These are phyloP conservation scores for Bombus vancouverensis DNA, from an alignment of 1,140 invertebrate genomes.

Conservation along the genomic window DNA sequence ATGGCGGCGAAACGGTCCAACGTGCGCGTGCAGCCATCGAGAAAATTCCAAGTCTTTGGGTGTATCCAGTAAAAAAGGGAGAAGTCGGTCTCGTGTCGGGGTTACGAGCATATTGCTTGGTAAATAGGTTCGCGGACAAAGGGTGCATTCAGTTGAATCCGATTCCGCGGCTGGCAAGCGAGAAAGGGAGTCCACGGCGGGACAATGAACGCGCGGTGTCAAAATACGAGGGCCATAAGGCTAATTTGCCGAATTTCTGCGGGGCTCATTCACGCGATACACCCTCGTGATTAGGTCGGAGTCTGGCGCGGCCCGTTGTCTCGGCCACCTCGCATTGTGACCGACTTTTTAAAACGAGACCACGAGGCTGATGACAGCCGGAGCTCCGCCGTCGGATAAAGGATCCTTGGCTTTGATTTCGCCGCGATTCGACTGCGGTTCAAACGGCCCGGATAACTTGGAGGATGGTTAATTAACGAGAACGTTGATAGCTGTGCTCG, in stretches of 20 bases:
- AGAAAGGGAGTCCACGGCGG: constrained; percentile 59
- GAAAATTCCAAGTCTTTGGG: not conserved
- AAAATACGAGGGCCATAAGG: constrained; percentile 81
- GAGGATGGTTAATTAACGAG: constrained; percentile 10
- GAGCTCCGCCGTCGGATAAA: constrained; percentile 9
- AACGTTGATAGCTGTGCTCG: not conserved
- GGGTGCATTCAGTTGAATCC: constrained; percentile 73
- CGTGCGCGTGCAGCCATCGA: not conserved
- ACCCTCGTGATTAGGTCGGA: constrained; percentile 38
- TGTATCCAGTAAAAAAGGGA: not conserved
- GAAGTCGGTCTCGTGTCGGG: constrained; percentile 10
- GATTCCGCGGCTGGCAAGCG: constrained; percentile 62
- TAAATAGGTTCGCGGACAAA: constrained; percentile 72
- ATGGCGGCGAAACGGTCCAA: not conserved
- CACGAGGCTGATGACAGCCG: constrained; percentile 29
- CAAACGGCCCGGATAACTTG: not conserved
- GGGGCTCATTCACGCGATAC: constrained; percentile 61
- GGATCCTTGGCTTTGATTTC: constrained; percentile 18
- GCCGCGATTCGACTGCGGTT: constrained; percentile 19
- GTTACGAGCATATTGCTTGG: constrained; percentile 66
- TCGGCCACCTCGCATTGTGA: constrained; percentile 24
- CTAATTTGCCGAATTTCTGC: constrained; percentile 79
- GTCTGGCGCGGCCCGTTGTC: constrained; percentile 44
- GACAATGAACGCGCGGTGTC: constrained; percentile 77
- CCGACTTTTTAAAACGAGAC: constrained; percentile 38